Evolutionary conservation across 2,797 vertebrate species (phyloP).

Genomic region (Psittacula echo): DNA sequence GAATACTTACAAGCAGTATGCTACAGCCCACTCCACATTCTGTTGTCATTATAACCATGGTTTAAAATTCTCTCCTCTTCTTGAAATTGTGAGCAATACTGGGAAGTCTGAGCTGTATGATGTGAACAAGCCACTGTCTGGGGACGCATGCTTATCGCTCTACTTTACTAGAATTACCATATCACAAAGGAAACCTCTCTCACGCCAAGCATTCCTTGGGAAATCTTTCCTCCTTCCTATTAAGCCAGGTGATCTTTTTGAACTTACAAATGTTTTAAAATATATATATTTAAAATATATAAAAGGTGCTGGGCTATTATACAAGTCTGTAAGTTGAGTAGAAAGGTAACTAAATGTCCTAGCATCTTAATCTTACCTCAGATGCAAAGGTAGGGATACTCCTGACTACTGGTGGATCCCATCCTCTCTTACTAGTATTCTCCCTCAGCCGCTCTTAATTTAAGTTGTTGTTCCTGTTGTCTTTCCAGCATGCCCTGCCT

Average conservation of each 20-base stretch:
- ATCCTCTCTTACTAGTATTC: background rate
- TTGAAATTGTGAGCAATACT: background rate
- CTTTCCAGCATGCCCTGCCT: background rate
- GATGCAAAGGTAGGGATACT: background rate
- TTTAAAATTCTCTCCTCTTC: background rate
- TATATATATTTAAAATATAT: background rate
- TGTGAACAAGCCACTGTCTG: background rate
- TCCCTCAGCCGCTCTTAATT: background rate
- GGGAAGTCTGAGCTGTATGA: background rate
- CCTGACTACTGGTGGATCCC: background rate
- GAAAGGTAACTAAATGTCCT: background rate
- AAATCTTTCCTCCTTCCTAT: background rate
- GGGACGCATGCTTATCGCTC: background rate
- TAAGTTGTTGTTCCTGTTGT: background rate
- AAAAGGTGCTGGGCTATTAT: background rate
- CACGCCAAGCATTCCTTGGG: background rate
- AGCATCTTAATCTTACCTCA: background rate
- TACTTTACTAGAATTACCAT: background rate
- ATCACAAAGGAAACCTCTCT: background rate
- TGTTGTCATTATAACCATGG: background rate
- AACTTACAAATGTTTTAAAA: background rate
- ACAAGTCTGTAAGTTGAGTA: background rate
- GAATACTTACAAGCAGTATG: background rate
- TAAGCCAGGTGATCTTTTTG: background rate
- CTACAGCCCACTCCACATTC: background rate